A percentile compares a stretch with the other conserved stretches of the same genome.
Evolutionary conservation across 2,113 vertebrate genomes (phyloP).

Genomic region (Heterocephalus glaber): DNA sequence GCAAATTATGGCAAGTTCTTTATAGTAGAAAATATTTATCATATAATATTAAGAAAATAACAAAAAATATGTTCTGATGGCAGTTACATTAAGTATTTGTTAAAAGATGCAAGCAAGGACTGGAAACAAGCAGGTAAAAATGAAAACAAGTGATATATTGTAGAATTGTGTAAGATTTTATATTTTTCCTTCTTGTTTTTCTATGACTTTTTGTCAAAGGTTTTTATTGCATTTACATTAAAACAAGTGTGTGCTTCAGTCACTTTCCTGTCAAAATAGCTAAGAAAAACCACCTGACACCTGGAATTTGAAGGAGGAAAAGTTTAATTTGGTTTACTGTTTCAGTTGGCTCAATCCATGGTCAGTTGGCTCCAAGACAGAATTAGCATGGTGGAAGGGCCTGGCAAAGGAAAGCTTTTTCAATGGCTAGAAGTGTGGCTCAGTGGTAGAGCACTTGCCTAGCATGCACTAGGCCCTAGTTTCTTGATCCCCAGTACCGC

Average conservation of each 20-base stretch:
- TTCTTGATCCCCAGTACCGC: neutral
- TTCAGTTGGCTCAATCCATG: neutral
- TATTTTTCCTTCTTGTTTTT: constrained; percentile 32
- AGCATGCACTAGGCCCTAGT: neutral
- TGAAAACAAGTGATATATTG: neutral
- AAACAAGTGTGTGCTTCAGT: neutral
- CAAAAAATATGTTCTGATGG: neutral
- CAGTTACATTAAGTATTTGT: neutral
- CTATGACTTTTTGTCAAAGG: neutral
- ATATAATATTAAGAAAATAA: constrained; percentile 1
- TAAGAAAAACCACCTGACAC: neutral
- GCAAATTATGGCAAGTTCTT: neutral
- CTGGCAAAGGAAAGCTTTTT: neutral
- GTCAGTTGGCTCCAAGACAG: neutral
- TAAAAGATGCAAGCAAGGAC: neutral
- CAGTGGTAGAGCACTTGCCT: neutral
- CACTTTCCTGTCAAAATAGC: neutral
- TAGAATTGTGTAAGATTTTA: neutral
- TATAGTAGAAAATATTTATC: neutral
- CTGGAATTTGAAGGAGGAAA: neutral
- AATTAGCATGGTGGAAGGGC: neutral
- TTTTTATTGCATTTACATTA: neutral
- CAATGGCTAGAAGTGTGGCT: neutral
- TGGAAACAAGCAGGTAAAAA: constrained; percentile 37
- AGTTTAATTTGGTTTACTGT: neutral